phyloP scores from a whole-genome alignment of 2,888 invertebrate genomes.

The Athalia circularis region DNA sequence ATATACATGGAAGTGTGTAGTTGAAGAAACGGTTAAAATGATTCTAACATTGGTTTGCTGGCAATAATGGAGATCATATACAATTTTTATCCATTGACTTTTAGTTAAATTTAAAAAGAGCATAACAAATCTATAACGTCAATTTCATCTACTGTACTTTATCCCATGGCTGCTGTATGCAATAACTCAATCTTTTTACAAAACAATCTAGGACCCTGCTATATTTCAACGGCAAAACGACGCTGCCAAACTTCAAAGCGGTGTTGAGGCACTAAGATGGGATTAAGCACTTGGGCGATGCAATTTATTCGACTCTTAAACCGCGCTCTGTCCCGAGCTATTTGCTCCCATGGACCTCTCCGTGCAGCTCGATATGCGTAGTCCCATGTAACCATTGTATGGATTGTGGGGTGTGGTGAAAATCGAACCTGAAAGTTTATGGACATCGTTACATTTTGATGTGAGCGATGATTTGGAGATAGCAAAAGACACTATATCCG shows the following conservation, averaged over 20 bases:
- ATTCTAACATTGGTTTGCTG: neutral
- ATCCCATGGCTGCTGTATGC: conserved; percentile 7
- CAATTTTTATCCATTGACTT: neutral
- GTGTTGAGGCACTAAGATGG: conserved; percentile 73
- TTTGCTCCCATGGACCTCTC: conserved; percentile 78
- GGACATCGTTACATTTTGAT: conserved; percentile 28
- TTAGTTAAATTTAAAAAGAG: conserved; percentile 8
- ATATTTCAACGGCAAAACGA: conserved; percentile 66
- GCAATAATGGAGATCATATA: neutral
- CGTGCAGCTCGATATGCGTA: conserved; percentile 77
- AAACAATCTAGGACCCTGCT: conserved; percentile 12
- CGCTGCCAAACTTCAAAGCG: conserved; percentile 73
- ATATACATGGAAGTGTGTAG: neutral
- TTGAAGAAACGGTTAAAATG: neutral
- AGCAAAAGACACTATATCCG: neutral
- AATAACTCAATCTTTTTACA: conserved; percentile 9
- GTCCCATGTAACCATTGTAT: conserved; percentile 76
- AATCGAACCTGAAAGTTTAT: conserved; percentile 75
- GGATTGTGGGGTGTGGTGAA: conserved; percentile 72
- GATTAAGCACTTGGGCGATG: conserved; percentile 69
- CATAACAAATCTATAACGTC: neutral
- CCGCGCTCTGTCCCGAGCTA: conserved; percentile 75
- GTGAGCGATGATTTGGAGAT: neutral
- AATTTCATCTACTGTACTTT: neutral
- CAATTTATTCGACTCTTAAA: conserved; percentile 74